These are phyloP conservation scores for Abrostola triplasia DNA, from an alignment of 2,888 invertebrate species.

Conservation along the genomic window DNA sequence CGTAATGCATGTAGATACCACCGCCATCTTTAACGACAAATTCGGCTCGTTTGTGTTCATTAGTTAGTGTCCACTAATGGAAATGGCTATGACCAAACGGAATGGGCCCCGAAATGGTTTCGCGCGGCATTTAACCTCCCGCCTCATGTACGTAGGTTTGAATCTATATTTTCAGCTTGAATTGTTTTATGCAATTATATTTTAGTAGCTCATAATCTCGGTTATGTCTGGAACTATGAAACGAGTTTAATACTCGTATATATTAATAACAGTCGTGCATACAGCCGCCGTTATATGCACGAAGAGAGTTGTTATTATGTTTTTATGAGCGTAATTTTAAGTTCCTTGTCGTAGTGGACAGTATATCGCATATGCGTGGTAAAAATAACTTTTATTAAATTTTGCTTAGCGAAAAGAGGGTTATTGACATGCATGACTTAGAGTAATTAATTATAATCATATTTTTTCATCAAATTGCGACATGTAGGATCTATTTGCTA, in stretches of 20 bases:
- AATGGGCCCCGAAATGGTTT: constrained; percentile 74
- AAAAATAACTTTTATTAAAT: no score
- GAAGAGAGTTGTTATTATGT: not conserved
- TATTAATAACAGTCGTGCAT: not conserved
- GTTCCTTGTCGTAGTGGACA: not conserved
- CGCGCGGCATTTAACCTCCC: constrained; percentile 70
- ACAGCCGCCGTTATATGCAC: not conserved
- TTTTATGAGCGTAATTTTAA: not conserved
- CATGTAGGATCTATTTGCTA: no score
- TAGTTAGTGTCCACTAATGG: constrained; percentile 82
- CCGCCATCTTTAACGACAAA: constrained; percentile 64
- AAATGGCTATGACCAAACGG: constrained; percentile 72
- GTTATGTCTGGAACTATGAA: constrained; percentile 19
- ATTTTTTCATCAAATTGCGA: no score
- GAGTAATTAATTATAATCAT: no score
- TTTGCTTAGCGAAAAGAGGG: no score
- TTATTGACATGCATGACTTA: not conserved
- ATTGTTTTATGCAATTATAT: constrained; percentile 45
- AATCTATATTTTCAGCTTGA: constrained; percentile 40
- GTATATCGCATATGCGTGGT: not conserved
- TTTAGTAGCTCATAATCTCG: constrained; percentile 31
- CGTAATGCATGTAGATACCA: constrained; percentile 30
- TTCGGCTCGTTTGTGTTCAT: constrained; percentile 81
- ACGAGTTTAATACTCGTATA: not conserved
- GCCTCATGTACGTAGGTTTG: constrained; percentile 54